Base-by-base conservation (phyloP, 2,797 vertebrate species). In the Delichon dasypus region DNA sequence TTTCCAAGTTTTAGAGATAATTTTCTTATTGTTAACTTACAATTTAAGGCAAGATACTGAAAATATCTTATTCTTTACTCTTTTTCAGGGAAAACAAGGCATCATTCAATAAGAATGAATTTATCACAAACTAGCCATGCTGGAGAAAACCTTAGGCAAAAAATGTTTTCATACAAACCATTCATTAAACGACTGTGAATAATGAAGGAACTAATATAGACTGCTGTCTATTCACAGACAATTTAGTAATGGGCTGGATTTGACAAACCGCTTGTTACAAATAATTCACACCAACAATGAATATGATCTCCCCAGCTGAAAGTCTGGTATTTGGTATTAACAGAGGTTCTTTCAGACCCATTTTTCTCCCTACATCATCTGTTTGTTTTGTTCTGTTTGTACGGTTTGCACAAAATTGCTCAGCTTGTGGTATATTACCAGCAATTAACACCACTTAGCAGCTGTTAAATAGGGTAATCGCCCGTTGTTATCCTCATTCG, bases 401-500 rank as follows among this genome's bases (percentile, higher is more conserved):
- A 91, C 64, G 95, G 81, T 93, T 91, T 78, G 93, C 65, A 90
- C 83, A 95, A 96, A 97, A 96, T 91, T 90, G 72, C 95, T 94
- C 93, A 84, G 96, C 92, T 94, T 97, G 97, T 85, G 92, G 89
- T 97, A 96, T 94, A 93, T 65, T 96, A 94, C 91, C 96, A 30
- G 95, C 95, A 97, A 98, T 98, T 98, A 98, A 96, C 96, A 98
- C 94, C 81, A 96, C 83, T 97, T 96, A 97, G 97, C 95, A 97
- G 95, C 96, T 98, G 96, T 96, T 98, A 97, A 97, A 97, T 82
- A 93, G 96, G 91, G 79, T 95, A 96, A 97, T 97, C 16, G 13
- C 91, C 93, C 93, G 93, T 97, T 97, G 97, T 96, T 97, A 95
- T 97, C 93, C 93, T 97, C 97, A 71, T 97, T 97, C 95, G 97